phyloP scores from a whole-genome alignment of 2,888 invertebrate genomes.

The Branchipolynoe longqiensis region DNA sequence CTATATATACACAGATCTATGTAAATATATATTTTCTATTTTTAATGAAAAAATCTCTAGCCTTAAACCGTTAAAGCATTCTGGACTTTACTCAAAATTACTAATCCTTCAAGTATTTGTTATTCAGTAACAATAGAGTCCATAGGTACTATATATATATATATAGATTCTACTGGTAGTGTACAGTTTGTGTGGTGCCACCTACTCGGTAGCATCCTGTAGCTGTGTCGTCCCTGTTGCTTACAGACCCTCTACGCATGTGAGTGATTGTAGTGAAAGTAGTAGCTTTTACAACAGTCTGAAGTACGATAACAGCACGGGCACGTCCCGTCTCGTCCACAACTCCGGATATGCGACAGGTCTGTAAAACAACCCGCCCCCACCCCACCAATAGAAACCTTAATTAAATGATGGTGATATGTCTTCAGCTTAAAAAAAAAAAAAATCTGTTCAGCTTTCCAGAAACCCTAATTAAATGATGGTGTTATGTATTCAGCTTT shows the following conservation, averaged over 20 bases:
- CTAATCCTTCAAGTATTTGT: no score
- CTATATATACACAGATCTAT: no score
- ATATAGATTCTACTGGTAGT: no score
- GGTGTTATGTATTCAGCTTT: neutral
- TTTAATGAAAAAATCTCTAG: no score
- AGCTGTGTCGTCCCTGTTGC: no score
- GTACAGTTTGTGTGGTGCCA: no score
- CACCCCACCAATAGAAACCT: neutral
- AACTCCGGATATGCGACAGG: conserved; percentile 51
- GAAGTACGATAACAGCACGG: conserved; percentile 70
- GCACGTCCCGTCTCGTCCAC: conserved; percentile 63
- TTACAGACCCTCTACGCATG: conserved; percentile 47
- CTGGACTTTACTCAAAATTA: no score
- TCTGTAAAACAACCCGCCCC: conserved; percentile 4
- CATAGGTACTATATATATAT: no score
- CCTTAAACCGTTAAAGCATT: no score
- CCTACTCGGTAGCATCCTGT: no score
- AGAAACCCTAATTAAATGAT: neutral
- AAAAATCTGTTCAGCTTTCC: neutral
- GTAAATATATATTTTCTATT: no score
- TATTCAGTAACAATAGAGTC: no score
- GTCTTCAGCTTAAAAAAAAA: neutral
- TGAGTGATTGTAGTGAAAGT: conserved; percentile 14
- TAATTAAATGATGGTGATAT: neutral
- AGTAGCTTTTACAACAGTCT: conserved; percentile 74